Base-by-base conservation (phyloP, 2,113 vertebrate genomes). In the Microcebus ravelobensis region DNA sequence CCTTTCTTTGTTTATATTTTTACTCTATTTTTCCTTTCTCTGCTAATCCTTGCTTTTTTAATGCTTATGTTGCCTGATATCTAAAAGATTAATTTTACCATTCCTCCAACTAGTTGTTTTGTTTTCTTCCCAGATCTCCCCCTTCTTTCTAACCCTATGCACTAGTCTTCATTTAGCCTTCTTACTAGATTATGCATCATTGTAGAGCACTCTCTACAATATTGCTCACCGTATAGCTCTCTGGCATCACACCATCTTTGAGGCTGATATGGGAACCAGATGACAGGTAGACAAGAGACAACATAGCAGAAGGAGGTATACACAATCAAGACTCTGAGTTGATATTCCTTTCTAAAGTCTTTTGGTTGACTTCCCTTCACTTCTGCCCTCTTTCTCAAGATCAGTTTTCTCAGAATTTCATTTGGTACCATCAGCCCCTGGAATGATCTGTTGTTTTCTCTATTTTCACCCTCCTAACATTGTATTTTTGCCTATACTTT, bases 401-500 rank as follows among this genome's bases (percentile, higher is more conserved):
- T 84, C 42, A 39, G 1, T 34, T 71, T 79, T 50, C 48, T 50
- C 83, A 59, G 76, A 80, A 45, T 92, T 74, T 84, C 29, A 67
- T 80, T 48, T 83, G 92, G 50, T 5, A 42, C 21, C 67, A 31
- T 59, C 55, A 59, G 21, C 34, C 25, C 82, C 76, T 88, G 91
- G 63, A 95, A 73, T 70, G 73, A 93, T 79, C 45, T 67, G n/a
- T 39, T 59, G 21, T 20, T 83, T 92, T 90, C 73, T 96, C 48
- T 65, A 14, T 94, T 81, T 74, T 42, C 7, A 57, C 27, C 8
- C 25, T 20, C 6, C 2, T 52, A 74, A 42, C 70, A 77, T 20
- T 63, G 87, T 80, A 42, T 76, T 96, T 96, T 91, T 85, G 39
- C 63, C 63, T 87, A 80, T 71, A 45, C 27, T 91, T 93, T 45